Base-by-base conservation (phyloP, 2,888 invertebrate species). In the Acleris emargana region DNA sequence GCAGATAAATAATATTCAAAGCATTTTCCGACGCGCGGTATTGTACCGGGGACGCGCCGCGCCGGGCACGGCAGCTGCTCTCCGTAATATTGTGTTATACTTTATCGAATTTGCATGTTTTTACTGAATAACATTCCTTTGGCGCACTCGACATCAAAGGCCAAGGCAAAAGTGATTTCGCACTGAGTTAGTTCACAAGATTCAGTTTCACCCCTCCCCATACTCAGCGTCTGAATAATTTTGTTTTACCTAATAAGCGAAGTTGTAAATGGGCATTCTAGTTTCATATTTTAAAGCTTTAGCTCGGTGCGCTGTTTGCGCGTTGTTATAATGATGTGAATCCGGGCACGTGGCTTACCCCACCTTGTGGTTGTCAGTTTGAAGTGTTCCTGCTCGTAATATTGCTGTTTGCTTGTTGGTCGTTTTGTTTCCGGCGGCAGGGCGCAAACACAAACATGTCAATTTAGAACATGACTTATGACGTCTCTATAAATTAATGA, bases 41-140 rank as follows among this genome's bases (percentile, higher is more conserved):
- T 81, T 79, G 83, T 81, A 75, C 73, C 76, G 72, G 72, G 58
- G 67, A 60, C 64, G 74, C 76, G 74, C 63, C 71, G 71, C 76
- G 74, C 64, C 71, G 71, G 74, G 71, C 64, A 51, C 80, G 78
- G 78, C 86, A 81, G 80, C 83, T 75, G 83, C 82, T 85, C 83
- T 82, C 78, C 80, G 83, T 87, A 90, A 91, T 90, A 91, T 91
- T 91, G 90, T 91, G 88, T 92, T 91, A 91, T 91, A 91, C 89
- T 88, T 91, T 91, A 92, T 92, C 91, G 90, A 91, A 92, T 92
- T 92, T 92, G 89, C 92, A 92, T 92, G 91, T 92, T 92, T 92
- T 92, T 92, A 91, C 92, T 89, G 91, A 89, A 91, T 89, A 91
- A 90, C 88, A 89, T 92, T 90, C 90, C 92, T 91, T 92, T 91